Base-by-base conservation (phyloP, 2,797 vertebrate species). In the Lycodopsis pacificus region DNA sequence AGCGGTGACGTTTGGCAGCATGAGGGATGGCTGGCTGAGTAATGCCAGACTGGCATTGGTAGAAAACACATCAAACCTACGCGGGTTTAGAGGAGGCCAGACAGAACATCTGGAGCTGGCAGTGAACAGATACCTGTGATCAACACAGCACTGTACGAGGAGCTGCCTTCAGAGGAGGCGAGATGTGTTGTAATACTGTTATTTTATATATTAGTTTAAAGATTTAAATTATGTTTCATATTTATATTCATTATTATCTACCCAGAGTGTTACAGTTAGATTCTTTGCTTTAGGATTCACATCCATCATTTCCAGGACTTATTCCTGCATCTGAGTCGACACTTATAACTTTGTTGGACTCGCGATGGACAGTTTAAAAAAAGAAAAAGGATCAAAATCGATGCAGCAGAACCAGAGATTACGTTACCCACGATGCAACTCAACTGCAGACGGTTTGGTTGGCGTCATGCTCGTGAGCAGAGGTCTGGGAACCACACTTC, bases 71-170 rank as follows among this genome's bases (percentile, higher is more conserved):
- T 51, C 20, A 1, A 38, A 59, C 32, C 19, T 6, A 42, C 8
- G 34, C n/a, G 61, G 74, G 48, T 66, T 63, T 38, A 36, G 20
- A 70, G 44, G 32, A 58, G 10, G 78, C 59, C 81, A 81, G 72
- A 84, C 69, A 65, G 72, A 83, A 76, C 84, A 83, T 81, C 70
- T 81, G 79, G 79, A 82, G 42, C 57, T 59, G 75, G 65, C 49
- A 77, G 61, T 36, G 56, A 64, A 46, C 54, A 66, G 70, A 57
- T 68, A 70, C 57, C 57, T 71, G 44, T 22, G 67, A 56, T 57
- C 36, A 63, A 54, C 34, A 56, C 71, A 42, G 76, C 61, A 65
- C 68, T 46, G 20, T 11, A 30, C 30, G 32, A 80, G 65, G 9
- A 44, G 25, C 42, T 59, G 32, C 32, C 6, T 7, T 32, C 1